Percentiles rank a stretch among this genome's conserved stretches.
Evolutionary conservation across 2,888 invertebrate species (phyloP).

Genomic region (Nephrotoma flavescens): DNA sequence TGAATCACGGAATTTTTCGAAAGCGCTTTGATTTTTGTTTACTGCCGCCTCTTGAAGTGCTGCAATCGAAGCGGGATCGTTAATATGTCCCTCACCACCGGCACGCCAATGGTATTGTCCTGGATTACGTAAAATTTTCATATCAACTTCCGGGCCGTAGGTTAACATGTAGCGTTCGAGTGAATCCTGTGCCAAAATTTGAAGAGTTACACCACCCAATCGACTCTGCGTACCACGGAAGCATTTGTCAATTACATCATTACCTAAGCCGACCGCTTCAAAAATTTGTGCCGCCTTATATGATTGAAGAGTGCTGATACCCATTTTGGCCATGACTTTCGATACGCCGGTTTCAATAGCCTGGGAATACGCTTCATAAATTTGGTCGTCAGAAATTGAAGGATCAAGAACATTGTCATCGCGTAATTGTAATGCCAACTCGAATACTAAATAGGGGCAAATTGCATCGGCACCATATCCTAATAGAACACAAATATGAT

Average conservation of each 20-base stretch:
- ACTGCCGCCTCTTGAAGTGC: slow-evolving; percentile 71
- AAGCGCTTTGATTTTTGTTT: slow-evolving; percentile 66
- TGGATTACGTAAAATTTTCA: slow-evolving; percentile 58
- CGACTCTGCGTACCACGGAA: slow-evolving; percentile 64
- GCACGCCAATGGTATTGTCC: slow-evolving; percentile 95
- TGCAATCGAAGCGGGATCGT: slow-evolving; percentile 74
- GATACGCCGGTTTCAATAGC: slow-evolving; percentile 84
- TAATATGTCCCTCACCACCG: slow-evolving; percentile 95
- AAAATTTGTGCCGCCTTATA: slow-evolving; percentile 99
- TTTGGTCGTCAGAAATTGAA: slow-evolving; percentile 58
- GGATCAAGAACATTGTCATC: slow-evolving; percentile 73
- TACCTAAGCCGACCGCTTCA: slow-evolving; percentile 89
- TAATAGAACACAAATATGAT: slow-evolving; percentile 88
- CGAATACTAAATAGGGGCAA: slow-evolving; percentile 93
- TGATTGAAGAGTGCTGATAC: slow-evolving; percentile 94
- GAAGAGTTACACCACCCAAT: slow-evolving; percentile 80
- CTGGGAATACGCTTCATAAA: slow-evolving; percentile 76
- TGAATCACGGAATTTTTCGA: slow-evolving; percentile 73
- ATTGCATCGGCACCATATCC: slow-evolving; percentile 97
- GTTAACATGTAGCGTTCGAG: slow-evolving; percentile 65
- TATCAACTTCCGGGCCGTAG: slow-evolving; percentile 48
- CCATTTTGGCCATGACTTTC: slow-evolving; percentile 99
- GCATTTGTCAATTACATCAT: slow-evolving; percentile 87
- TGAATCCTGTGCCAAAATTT: slow-evolving; percentile 73
- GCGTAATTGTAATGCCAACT: slow-evolving; percentile 74